Percentiles rank a stretch among this genome's conserved stretches.
Evolutionary conservation across 2,888 invertebrate genomes (phyloP).

Genomic region (Yponomeuta cagnagella): DNA sequence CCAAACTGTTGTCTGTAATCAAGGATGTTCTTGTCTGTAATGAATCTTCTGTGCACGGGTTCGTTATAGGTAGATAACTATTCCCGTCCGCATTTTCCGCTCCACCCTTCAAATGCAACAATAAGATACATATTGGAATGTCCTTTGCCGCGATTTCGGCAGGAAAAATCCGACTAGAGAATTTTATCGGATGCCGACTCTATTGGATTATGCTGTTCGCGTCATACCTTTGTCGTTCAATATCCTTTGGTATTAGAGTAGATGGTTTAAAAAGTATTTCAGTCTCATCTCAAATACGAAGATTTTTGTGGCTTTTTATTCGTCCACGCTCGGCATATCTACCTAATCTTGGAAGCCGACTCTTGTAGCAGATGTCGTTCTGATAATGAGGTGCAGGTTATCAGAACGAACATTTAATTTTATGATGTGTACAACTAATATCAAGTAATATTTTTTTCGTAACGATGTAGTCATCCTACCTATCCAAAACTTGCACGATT

Average conservation of each 20-base stretch:
- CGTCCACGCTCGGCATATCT: neutral
- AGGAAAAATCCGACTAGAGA: neutral
- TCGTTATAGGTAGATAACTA: too few relatives aligned
- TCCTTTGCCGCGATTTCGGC: neutral
- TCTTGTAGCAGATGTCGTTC: neutral
- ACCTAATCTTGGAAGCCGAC: neutral
- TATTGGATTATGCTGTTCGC: neutral
- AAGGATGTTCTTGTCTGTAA: too few relatives aligned
- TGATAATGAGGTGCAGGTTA: neutral
- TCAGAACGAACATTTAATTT: too few relatives aligned
- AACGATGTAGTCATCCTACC: too few relatives aligned
- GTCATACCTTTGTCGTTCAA: neutral
- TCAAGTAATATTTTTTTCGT: too few relatives aligned
- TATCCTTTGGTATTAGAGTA: neutral
- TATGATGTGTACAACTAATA: too few relatives aligned
- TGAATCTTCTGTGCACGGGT: too few relatives aligned
- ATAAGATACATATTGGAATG: conserved; percentile 1
- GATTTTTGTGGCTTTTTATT: too few relatives aligned
- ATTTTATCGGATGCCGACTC: neutral
- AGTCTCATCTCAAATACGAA: neutral
- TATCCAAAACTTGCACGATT: too few relatives aligned
- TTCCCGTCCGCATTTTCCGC: neutral
- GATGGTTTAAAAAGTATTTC: neutral
- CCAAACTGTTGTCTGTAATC: too few relatives aligned
- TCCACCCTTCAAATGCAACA: neutral